phyloP scores from a whole-genome alignment of 1,140 invertebrate species.

The Varroa destructor region DNA sequence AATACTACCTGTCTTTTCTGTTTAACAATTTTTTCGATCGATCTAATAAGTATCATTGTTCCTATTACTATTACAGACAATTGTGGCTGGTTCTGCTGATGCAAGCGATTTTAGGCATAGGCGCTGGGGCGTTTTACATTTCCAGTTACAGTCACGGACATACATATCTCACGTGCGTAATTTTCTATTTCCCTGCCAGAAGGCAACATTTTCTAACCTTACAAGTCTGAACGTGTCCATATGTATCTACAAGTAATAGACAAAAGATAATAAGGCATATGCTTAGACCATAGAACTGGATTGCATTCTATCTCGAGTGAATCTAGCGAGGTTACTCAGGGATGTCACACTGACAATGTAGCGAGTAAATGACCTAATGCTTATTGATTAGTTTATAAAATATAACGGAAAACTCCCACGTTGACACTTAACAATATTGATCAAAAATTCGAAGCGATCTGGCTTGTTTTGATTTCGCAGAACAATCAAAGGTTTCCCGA shows the following conservation, averaged over 20 bases:
- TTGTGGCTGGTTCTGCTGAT: neutral
- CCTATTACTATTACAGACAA: neutral
- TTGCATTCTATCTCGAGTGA: too few relatives aligned
- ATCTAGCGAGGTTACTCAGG: too few relatives aligned
- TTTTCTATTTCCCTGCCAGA: too few relatives aligned
- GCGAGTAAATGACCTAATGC: too few relatives aligned
- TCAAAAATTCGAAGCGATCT: neutral
- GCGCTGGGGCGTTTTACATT: slow-evolving; percentile 10
- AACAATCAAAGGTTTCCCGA: neutral
- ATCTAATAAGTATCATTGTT: neutral
- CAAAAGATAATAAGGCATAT: too few relatives aligned
- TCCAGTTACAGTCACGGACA: slow-evolving; percentile 16
- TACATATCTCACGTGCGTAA: slow-evolving; percentile 4
- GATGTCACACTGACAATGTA: too few relatives aligned
- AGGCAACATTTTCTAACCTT: too few relatives aligned
- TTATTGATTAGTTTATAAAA: neutral
- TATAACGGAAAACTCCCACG: neutral
- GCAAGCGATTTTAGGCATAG: slow-evolving; percentile 3
- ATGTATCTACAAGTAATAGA: too few relatives aligned
- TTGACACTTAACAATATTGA: neutral
- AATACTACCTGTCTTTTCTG: too few relatives aligned
- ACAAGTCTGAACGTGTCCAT: too few relatives aligned
- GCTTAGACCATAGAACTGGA: too few relatives aligned
- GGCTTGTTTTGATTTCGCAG: neutral
- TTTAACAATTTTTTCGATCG: too few relatives aligned